Percentiles rank a stretch among this genome's conserved stretches.
phyloP scores from a whole-genome alignment of 2,797 vertebrate species.

The Poeciliopsis infans region DNA sequence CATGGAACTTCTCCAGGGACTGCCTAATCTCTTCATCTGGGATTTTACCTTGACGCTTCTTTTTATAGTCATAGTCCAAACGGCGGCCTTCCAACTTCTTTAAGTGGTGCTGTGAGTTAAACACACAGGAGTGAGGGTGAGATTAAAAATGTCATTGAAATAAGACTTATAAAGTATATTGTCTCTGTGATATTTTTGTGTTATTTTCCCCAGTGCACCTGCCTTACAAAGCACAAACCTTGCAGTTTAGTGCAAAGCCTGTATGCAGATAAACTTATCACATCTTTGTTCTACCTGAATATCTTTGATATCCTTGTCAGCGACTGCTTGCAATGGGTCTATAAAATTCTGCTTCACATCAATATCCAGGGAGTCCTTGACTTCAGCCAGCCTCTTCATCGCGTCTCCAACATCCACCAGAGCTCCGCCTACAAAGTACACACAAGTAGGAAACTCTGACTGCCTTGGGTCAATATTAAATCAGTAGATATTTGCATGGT shows the following conservation, averaged over 20 bases:
- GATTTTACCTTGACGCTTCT: conserved; percentile 97
- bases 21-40: conserved; percentile 90
- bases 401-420: conserved; percentile 90
- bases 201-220: conserved; percentile 3
- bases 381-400: conserved; percentile 92
- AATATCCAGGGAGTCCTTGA: conserved; percentile 96
- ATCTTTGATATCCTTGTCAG: conserved; percentile 95
- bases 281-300: conserved; percentile 87
- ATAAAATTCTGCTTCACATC: conserved; percentile 99
- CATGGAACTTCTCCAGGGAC: conserved; percentile 94
- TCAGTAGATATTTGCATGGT: not conserved
- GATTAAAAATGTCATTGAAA: not conserved
- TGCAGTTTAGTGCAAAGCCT: conserved; percentile 21
- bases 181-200: not conserved
- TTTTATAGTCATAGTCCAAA: conserved; percentile 98
- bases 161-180: not conserved
- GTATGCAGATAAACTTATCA: not conserved
- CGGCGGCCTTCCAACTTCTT: conserved; percentile 96
- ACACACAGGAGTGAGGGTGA: not conserved
- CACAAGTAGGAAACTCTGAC: conserved; percentile 1
- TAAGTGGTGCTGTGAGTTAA: conserved; percentile 85
- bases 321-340: conserved; percentile 93
- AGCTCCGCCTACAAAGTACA: conserved; percentile 82
- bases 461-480: conserved; percentile 1
- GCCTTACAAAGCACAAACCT: conserved; percentile 2